phyloP scores from a whole-genome alignment of 2,888 invertebrate genomes.

The Mesorhabditis belari region DNA sequence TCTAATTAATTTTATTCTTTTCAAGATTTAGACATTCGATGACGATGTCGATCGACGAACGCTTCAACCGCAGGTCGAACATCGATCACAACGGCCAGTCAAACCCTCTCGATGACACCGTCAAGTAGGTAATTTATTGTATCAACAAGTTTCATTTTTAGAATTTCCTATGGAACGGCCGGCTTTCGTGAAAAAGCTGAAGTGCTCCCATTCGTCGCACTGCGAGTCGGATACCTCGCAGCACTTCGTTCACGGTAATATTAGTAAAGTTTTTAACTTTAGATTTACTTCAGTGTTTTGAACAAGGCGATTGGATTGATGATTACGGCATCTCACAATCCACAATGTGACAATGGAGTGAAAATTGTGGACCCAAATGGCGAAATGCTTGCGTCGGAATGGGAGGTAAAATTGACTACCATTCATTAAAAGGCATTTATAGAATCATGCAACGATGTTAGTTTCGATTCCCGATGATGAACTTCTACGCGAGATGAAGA shows the following conservation, averaged over 20 bases:
- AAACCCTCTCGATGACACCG: not conserved
- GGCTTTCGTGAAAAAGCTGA: conserved; percentile 40
- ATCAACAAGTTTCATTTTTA: not conserved
- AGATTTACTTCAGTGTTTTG: conserved; percentile 54
- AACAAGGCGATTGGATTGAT: conserved; percentile 73
- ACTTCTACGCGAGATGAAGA: conserved; percentile 19
- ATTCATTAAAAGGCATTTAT: conserved; percentile 1
- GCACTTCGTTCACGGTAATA: conserved; percentile 68
- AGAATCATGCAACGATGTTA: conserved; percentile 28
- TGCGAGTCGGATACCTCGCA: conserved; percentile 85
- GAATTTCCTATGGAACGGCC: conserved; percentile 37
- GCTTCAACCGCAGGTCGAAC: not conserved
- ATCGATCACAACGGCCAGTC: not conserved
- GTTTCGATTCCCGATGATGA: conserved; percentile 31
- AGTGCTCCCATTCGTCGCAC: conserved; percentile 79
- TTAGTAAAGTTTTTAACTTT: not conserved
- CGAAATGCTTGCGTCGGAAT: conserved; percentile 85
- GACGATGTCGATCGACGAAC: not conserved
- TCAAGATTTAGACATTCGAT: not conserved
- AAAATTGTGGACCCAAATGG: conserved; percentile 91
- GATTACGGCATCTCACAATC: conserved; percentile 98
- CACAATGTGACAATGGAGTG: conserved; percentile 61
- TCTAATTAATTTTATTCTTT: too few relatives aligned
- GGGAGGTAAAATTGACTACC: conserved; percentile 66
- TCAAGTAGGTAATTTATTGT: not conserved